Conservation (phyloP, 2,797 vertebrate species). For the Lagorchestes hirsutus region DNA sequence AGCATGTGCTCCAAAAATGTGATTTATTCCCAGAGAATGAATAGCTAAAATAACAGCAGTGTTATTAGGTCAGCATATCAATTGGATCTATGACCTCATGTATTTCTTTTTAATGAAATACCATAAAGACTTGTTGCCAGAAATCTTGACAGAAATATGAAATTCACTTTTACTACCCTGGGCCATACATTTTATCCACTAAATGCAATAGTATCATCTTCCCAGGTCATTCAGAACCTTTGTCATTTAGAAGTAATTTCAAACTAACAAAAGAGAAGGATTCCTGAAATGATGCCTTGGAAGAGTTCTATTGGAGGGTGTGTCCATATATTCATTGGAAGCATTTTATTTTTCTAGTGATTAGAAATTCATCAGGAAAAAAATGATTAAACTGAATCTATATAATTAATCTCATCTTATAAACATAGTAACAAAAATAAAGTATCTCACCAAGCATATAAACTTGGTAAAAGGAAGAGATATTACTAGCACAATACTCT, state of each 20-base stretch:
- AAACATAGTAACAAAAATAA: background rate
- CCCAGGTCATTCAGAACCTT: background rate
- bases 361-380: background rate
- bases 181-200: background rate
- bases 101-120: slow-evolving; percentile 17
- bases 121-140: background rate
- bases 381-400: background rate
- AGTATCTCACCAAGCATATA: background rate
- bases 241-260: background rate
- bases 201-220: background rate
- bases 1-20: background rate
- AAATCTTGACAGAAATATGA: background rate
- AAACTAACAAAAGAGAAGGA: background rate
- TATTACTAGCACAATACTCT: background rate
- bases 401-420: background rate
- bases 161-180: background rate
- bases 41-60: background rate
- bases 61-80: background rate
- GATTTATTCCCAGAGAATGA: slow-evolving; percentile 21
- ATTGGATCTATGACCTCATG: background rate
- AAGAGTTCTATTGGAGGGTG: background rate
- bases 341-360: background rate
- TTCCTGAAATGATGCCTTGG: background rate
- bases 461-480: background rate
- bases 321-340: background rate